Percentiles rank a stretch among this genome's conserved stretches.
Evolutionary conservation across 1,140 invertebrate genomes (phyloP).

Genomic region (Drosophila insularis): DNA sequence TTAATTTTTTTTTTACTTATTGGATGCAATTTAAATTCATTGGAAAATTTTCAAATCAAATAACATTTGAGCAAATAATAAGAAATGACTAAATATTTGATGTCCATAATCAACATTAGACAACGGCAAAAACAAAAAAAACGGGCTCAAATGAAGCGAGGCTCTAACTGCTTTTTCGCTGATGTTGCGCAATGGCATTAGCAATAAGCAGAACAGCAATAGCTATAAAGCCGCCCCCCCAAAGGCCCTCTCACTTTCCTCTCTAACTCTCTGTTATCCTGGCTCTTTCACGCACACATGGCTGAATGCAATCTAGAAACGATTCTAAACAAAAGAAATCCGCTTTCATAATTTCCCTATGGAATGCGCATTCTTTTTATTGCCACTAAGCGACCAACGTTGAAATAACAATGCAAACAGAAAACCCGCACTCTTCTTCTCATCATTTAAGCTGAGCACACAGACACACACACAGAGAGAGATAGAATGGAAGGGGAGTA

Average conservation of each 20-base stretch:
- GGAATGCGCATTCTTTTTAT: constrained; percentile 80
- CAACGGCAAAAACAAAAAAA: too few relatives aligned
- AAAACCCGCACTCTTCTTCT: constrained; percentile 22
- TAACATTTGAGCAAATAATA: constrained; percentile 13
- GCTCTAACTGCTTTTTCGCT: constrained; percentile 34
- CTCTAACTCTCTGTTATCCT: constrained; percentile 1
- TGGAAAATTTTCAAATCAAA: background rate
- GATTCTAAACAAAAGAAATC: constrained; percentile 81
- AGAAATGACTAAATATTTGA: constrained; percentile 60
- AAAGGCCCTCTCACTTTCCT: background rate
- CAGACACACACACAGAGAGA: constrained; percentile 25
- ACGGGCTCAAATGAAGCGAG: constrained; percentile 42
- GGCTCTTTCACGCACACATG: constrained; percentile 25
- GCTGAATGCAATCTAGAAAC: constrained; percentile 78
- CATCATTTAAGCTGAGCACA: constrained; percentile 21
- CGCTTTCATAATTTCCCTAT: constrained; percentile 79
- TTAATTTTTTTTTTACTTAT: too few relatives aligned
- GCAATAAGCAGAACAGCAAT: constrained; percentile 73
- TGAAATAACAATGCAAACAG: constrained; percentile 79
- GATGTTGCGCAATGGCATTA: constrained; percentile 58
- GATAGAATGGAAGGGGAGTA: background rate
- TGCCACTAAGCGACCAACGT: constrained; percentile 77
- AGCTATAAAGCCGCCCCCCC: constrained; percentile 40
- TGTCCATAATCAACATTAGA: constrained; percentile 57
- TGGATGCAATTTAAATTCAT: background rate